These are phyloP conservation scores for Xestobium rufovillosum DNA, from an alignment of 2,888 invertebrate genomes.

Conservation along the genomic window DNA sequence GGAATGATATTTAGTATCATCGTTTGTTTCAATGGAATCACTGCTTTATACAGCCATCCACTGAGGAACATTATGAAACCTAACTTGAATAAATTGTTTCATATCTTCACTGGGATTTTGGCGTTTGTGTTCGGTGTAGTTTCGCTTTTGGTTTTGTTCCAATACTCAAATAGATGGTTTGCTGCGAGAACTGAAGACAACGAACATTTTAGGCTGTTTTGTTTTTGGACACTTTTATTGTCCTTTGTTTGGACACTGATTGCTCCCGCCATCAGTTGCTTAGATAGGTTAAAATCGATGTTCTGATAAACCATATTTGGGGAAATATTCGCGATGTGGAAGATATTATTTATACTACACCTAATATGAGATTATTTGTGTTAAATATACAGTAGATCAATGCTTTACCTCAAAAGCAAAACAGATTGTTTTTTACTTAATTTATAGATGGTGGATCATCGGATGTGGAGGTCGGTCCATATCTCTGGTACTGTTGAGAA, in stretches of 20 bases:
- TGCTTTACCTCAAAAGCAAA: too few relatives aligned
- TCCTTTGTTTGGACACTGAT: conserved; percentile 24
- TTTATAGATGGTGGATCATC: too few relatives aligned
- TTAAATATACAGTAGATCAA: too few relatives aligned
- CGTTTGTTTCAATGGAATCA: conserved; percentile 32
- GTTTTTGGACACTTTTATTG: conserved; percentile 18
- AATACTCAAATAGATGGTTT: conserved; percentile 32
- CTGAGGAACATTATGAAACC: conserved; percentile 26
- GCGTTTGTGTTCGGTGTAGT: conserved; percentile 29
- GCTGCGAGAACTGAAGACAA: conserved; percentile 20
- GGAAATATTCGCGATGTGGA: too few relatives aligned
- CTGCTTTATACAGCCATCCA: conserved; percentile 31
- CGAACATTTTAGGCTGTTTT: conserved; percentile 20
- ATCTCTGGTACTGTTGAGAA: too few relatives aligned
- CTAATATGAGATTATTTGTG: too few relatives aligned
- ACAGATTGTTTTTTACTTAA: too few relatives aligned
- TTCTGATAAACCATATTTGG: too few relatives aligned
- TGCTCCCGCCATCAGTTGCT: conserved; percentile 17
- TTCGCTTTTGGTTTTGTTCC: conserved; percentile 24
- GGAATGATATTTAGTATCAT: conserved; percentile 29
- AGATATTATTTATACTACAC: too few relatives aligned
- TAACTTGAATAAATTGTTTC: conserved; percentile 28
- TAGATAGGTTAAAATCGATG: too few relatives aligned
- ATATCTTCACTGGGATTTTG: conserved; percentile 26
- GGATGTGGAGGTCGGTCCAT: too few relatives aligned